phyloP scores from a whole-genome alignment of 1,140 invertebrate species.

The Heliconius melpomene region DNA sequence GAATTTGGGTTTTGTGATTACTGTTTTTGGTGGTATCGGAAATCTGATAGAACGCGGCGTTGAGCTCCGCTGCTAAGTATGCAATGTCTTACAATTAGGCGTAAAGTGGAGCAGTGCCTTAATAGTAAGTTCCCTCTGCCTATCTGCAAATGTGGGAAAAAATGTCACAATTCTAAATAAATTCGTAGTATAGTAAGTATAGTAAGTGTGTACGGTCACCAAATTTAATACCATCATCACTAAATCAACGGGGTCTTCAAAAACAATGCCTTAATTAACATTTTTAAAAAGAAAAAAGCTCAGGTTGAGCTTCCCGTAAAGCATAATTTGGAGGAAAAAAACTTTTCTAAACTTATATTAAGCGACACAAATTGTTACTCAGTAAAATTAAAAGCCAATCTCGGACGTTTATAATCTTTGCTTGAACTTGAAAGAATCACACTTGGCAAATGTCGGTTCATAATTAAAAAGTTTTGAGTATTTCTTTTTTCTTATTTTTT shows the following conservation, averaged over 20 bases:
- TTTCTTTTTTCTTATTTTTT: neutral
- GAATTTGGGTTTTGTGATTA: neutral
- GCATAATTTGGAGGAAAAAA: neutral
- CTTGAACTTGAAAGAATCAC: neutral
- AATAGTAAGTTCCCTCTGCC: too few relatives aligned
- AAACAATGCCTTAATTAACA: neutral
- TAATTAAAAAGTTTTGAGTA: constrained; percentile 51
- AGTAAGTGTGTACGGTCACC: too few relatives aligned
- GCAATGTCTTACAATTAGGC: too few relatives aligned
- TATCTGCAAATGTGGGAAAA: too few relatives aligned
- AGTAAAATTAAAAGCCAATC: constrained; percentile 8
- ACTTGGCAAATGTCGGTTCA: constrained; percentile 26
- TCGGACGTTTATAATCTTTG: constrained; percentile 9
- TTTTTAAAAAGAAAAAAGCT: neutral
- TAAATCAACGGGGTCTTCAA: neutral
- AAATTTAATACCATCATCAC: too few relatives aligned
- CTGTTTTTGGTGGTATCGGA: neutral
- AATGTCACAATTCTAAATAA: too few relatives aligned
- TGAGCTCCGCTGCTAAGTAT: too few relatives aligned
- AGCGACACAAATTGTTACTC: constrained; percentile 12
- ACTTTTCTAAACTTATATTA: constrained; percentile 10
- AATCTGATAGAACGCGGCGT: too few relatives aligned
- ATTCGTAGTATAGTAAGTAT: too few relatives aligned
- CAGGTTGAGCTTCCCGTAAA: neutral
- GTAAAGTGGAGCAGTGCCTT: too few relatives aligned